Evolutionary conservation across 1,140 invertebrate genomes (phyloP), one percentile per base, ranked within the genome.

Genomic region (Ridgeia piscesae): DNA sequence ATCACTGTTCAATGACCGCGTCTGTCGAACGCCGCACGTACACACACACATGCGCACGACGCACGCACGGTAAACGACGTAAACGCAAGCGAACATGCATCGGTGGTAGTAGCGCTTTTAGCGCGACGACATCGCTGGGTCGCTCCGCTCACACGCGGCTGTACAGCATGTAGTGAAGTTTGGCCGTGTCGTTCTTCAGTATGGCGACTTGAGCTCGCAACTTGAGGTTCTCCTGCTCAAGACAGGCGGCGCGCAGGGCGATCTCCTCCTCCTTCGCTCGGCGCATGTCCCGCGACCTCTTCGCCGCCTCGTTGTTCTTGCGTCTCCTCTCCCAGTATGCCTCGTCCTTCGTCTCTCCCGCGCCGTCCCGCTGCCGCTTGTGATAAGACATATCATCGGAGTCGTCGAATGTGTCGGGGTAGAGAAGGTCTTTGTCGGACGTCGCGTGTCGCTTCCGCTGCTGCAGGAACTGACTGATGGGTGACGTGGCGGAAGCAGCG

Each of bases 171-270:
- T 94, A 95, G 91, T 95, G 94, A 33, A 96, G 93, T 91, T 95
- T 94, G 17, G 94, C 95, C 89, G 97, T 97, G 95, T 97, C 97
- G 77, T 96, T 97, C 94, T 97, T 96, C 33, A 97, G 91, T 6
- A 97, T 96, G 1, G 97, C 96, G 0, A 98, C 94, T 95, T 97
- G 96, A 92, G 95, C 95, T 21, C 95, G 92, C 34, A 96, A 92
- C 94, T 96, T 95, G 8, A 96, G 92, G 93, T 96, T 96, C 93
- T 96, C 96, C 92, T 96, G 95, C 93, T 96, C 96, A n/a, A 96
- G 93, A 35, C 94, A 94, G 17, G 95, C 95, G 31, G 95, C 95
- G 9, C 95, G 93, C 88, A 95, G 95, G 34, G 95, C 95, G 88
- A 96, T 96, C 93, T 96, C 94, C 88, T 96, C 95, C 92, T 96